phyloP scores from a whole-genome alignment of 1,140 invertebrate genomes.

The Drosophila rufa region DNA sequence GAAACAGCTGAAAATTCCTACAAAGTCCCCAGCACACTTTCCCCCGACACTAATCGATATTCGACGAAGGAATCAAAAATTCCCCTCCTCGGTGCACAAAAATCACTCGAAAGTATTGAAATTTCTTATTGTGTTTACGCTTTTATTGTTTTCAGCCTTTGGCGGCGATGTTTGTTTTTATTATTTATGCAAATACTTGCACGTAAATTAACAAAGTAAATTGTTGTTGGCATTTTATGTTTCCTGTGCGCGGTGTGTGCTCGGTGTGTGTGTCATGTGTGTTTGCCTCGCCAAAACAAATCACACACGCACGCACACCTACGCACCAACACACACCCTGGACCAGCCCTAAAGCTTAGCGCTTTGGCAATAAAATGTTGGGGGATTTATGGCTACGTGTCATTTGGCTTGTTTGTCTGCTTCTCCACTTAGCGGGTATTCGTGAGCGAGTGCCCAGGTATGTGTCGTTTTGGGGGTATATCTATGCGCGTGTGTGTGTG shows the following conservation, averaged over 20 bases:
- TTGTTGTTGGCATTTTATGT: slow-evolving; percentile 71
- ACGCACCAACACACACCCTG: slow-evolving; percentile 8
- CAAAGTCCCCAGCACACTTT: background rate
- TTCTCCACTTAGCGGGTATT: slow-evolving; percentile 27
- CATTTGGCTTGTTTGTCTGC: slow-evolving; percentile 73
- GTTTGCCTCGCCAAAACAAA: slow-evolving; percentile 74
- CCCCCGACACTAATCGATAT: slow-evolving; percentile 14
- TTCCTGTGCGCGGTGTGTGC: slow-evolving; percentile 38
- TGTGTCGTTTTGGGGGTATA: slow-evolving; percentile 13
- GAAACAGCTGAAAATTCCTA: slow-evolving; percentile 2
- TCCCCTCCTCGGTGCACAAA: background rate
- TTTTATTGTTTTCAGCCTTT: slow-evolving; percentile 23
- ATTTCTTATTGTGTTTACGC: slow-evolving; percentile 3
- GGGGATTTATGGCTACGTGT: slow-evolving; percentile 78
- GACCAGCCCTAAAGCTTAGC: slow-evolving; percentile 48
- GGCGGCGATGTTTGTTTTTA: slow-evolving; percentile 20
- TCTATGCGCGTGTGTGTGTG: slow-evolving; percentile 1
- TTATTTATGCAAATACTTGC: slow-evolving; percentile 75
- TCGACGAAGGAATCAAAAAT: background rate
- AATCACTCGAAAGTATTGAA: slow-evolving; percentile 20
- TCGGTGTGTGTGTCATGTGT: slow-evolving; percentile 46
- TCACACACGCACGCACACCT: slow-evolving; percentile 42
- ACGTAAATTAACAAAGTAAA: slow-evolving; percentile 80
- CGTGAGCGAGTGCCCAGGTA: slow-evolving; percentile 7
- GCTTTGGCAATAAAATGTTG: slow-evolving; percentile 67